Evolutionary conservation across 1,140 invertebrate species (phyloP), one percentile per base, ranked within the genome.

Genomic region (Araneus ventricosus): DNA sequence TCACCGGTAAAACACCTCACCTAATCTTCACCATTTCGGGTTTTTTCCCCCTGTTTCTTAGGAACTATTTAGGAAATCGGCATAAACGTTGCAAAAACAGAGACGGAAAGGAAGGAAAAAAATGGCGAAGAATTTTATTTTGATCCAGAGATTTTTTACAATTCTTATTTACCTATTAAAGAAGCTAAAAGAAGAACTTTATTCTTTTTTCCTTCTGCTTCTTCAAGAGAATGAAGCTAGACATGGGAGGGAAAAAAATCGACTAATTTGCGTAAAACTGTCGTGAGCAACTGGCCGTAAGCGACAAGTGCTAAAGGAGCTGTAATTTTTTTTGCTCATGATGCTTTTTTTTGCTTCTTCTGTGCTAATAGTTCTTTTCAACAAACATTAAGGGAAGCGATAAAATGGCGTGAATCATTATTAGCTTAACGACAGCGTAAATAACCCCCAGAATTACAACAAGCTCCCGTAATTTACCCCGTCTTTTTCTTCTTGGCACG

Each of bases 231-330:
- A 70, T 39, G 34, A 63, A 39, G 24, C 52, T n/a, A 84, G 57
- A 86, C 30, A 59, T 75, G 41, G 24, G 14, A 20, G 39, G 24
- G 75, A 88, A 90, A 90, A 80, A 79, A 90, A 14, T 90, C 27
- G 52, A 57, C 75, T 90, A 90, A 90, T 90, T 90, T 90, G 88
- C 88, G 88, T 90, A 90, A 88, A 90, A 90, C 67, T 90, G 88
- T 80, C 67, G 27, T 45, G 88, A 82, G 75, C 88, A 80, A 80
- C 75, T 90, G 70, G 41, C 88, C 88, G 75, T 90, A 90, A 90
- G 88, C 88, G 88, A 90, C 88, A 90, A 90, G 88, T 90, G 45
- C 67, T 41, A 90, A 90, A 90, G 70, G 59, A 80, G 67, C 75
- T 24, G 17, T 59, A 87, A 80, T 59, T 90, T 90, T 90, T 80